Evolutionary conservation across 2,113 vertebrate species (phyloP), one percentile per base, ranked within the genome.

Genomic region (Diadophis punctatus): DNA sequence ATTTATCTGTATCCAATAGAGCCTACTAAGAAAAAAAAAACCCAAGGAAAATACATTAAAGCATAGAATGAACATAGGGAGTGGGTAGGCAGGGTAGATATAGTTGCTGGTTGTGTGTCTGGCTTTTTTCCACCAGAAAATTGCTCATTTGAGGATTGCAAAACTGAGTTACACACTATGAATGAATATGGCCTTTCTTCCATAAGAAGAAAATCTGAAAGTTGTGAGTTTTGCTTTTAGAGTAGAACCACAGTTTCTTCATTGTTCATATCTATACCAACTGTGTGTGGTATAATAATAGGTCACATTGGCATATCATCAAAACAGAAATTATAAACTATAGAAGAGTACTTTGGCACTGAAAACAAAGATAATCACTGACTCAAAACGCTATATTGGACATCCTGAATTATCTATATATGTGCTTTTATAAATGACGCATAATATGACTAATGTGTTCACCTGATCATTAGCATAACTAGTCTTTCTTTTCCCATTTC

Each of bases 381-480:
- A 48, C 7, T 22, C 16, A 52, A 30, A 53, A 34, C 55, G 30
- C 52, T 85, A 90, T 86, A 43, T 12, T 39, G 74, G 68, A 51
- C 22, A 90, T 25, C 27, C n/a, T 43, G 48, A 27, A 39, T 23
- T 23, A 56, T 68, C 63, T 53, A 30, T 60, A n/a, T 60, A 46
- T 89, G 52, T 56, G 30, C 12, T 39, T n/a, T 90, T 93, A 93
- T 90, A 93, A 86, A 93, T 93, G 92, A 90, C 86, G 80, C 85
- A 63, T 84, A 86, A 90, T 51, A 86, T 85, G 85, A 74, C 68
- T 92, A 51, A 90, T 93, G 74, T 92, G 88, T 90, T 90, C 92
- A 93, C 88, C 92, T 86, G 88, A 86, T 90, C 60, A 90, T 93
- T 93, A 90, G 88, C 92, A 90, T 93, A 93, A 86, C 80, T 90